These are phyloP conservation scores for Xestobium rufovillosum DNA, from an alignment of 2,888 invertebrate species.

Conservation along the genomic window DNA sequence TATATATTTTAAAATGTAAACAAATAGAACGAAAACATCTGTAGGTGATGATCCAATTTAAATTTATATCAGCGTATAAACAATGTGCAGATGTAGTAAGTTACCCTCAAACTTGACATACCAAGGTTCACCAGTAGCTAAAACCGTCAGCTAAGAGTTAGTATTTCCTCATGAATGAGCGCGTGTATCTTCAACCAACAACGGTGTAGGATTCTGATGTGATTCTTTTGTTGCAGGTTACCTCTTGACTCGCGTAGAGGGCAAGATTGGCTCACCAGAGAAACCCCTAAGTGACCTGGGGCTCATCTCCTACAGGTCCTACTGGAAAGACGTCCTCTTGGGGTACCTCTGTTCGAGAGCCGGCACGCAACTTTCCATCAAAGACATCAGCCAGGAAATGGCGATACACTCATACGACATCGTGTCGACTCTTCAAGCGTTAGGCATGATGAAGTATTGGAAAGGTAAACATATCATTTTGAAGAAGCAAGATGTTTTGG, in stretches of 20 bases:
- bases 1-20: no score
- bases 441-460: conserved; percentile 99
- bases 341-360: conserved; percentile 84
- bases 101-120: no score
- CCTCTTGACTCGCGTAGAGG: conserved; percentile 88
- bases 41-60: no score
- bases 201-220: conserved; percentile 4
- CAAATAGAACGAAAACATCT: no score
- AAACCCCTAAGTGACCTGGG: conserved; percentile 97
- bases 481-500: conserved; percentile 89
- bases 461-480: conserved; percentile 90
- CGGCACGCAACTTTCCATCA: conserved; percentile 83
- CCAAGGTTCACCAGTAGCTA: no score
- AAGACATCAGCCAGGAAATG: conserved; percentile 85
- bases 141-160: no score
- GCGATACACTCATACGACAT: conserved; percentile 97
- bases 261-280: conserved; percentile 98
- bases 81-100: no score
- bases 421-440: conserved; percentile 90
- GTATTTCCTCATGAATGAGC: conserved; percentile 25
- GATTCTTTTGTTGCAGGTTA: conserved; percentile 65
- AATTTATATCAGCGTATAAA: no score
- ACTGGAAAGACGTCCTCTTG: conserved; percentile 96
- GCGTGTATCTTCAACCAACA: conserved; percentile 26
- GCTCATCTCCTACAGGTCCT: conserved; percentile 93